Conservation (phyloP, 2,888 invertebrate genomes). For the Netelia melanura region DNA sequence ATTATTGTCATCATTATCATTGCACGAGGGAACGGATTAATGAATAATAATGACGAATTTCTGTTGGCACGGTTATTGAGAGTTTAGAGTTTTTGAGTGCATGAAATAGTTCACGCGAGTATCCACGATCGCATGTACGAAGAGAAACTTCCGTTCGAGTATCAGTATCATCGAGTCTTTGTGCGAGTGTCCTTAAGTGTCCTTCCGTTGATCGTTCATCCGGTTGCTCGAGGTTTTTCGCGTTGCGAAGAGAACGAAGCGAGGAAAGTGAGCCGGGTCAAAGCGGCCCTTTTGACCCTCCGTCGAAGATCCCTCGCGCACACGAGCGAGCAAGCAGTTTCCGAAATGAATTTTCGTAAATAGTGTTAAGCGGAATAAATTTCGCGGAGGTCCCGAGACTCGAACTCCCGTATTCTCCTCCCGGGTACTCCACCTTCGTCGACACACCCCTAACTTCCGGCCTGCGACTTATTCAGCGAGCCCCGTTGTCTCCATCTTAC, state of each 20-base stretch:
- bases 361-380: conserved; percentile 78
- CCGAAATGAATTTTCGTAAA: conserved; percentile 80
- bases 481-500: conserved; percentile 40
- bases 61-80: too few relatives aligned
- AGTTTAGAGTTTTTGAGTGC: background rate
- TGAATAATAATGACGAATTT: too few relatives aligned
- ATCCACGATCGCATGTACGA: background rate
- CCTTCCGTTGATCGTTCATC: background rate
- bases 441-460: conserved; percentile 28
- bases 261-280: conserved; percentile 30
- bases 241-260: conserved; percentile 25
- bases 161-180: background rate
- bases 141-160: background rate
- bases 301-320: conserved; percentile 29
- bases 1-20: too few relatives aligned
- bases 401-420: conserved; percentile 32
- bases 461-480: conserved; percentile 35
- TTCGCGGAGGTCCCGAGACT: conserved; percentile 54
- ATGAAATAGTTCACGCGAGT: background rate
- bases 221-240: background rate
- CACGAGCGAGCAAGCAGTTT: conserved; percentile 65
- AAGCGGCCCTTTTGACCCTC: conserved; percentile 30
- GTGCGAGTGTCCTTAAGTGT: background rate
- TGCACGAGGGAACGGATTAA: too few relatives aligned
- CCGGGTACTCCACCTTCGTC: conserved; percentile 29